Evolutionary conservation across 2,113 vertebrate genomes (phyloP), one percentile per base, ranked within the genome.

Genomic region (Rhadina sibilatrix): DNA sequence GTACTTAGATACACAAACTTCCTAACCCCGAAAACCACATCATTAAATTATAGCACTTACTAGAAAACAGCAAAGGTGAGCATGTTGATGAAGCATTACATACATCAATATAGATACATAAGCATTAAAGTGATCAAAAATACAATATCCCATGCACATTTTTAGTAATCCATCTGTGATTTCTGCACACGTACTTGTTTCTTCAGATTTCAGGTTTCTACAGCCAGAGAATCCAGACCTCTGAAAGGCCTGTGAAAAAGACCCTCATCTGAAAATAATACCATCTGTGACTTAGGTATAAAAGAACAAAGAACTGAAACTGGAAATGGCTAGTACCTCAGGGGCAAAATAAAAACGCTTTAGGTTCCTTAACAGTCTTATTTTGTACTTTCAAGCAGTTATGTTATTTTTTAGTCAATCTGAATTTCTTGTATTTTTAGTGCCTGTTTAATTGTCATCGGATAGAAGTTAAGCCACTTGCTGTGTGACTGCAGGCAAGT

Each of bases 11-110:
- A 91, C 87, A 95, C 94, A 96, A 95, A 96, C 88, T 96, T 97
- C 93, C 92, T 96, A 92, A 96, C 83, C 93, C 80, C 94, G 96
- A 92, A 95, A 96, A 96, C 92, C 94, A 94, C 65, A 84, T 89
- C 80, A 78, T 96, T 96, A 94, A 92, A 95, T 96, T 92, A 93
- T 46, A 89, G 23, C 72, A 89, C 71, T 90, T 90, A 64, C 68
- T 56, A 72, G 77, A 79, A 96, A 87, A 83, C 46, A 86, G 65
- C 18, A 93, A 87, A 95, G 76, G 79, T 94, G 93, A 93, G 40
- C 60, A 37, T 60, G 68, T 52, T 93, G 92, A 86, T 95, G 88
- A 95, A 93, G 79, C 40, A 83, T 66, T 24, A 20, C 18, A 9
- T 23, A 33, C 18, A 40, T 24, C n/a, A 40, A 30, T 40, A 65